phyloP scores from a whole-genome alignment of 2,113 vertebrate genomes.

The Eidolon helvum region DNA sequence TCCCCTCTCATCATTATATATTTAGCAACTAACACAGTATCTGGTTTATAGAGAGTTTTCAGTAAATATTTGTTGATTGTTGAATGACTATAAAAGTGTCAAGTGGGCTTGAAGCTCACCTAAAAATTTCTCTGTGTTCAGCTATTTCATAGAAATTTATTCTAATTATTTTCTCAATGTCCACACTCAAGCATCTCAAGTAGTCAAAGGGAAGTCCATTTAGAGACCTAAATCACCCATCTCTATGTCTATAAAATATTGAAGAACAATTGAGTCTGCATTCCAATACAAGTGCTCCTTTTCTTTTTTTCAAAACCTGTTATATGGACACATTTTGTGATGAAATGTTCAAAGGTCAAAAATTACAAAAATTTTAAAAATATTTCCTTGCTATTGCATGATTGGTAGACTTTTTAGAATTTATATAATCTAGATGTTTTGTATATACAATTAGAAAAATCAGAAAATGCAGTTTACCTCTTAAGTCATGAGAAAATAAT shows the following conservation, averaged over 20 bases:
- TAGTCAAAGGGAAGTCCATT: neutral
- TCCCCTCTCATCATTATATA: neutral
- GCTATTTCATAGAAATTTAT: neutral
- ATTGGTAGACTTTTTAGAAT: neutral
- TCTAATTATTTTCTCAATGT: neutral
- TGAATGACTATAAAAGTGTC: neutral
- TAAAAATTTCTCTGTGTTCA: neutral
- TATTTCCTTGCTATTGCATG: neutral
- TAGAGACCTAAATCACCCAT: neutral
- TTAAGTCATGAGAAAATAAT: conserved; percentile 29
- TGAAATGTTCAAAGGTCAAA: neutral
- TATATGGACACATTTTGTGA: neutral
- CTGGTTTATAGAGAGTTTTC: neutral
- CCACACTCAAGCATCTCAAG: neutral
- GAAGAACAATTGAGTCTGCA: neutral
- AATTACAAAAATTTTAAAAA: neutral
- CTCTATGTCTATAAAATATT: neutral
- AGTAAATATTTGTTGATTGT: neutral
- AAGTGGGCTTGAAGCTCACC: neutral
- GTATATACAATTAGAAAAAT: neutral
- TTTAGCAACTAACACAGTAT: neutral
- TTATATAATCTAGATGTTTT: conserved; percentile 7
- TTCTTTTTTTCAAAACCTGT: neutral
- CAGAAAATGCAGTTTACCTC: neutral
- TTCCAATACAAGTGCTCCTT: neutral